phyloP scores from a whole-genome alignment of 53 echinoderm and acorn worm species.

The Paelopatides confundens region DNA sequence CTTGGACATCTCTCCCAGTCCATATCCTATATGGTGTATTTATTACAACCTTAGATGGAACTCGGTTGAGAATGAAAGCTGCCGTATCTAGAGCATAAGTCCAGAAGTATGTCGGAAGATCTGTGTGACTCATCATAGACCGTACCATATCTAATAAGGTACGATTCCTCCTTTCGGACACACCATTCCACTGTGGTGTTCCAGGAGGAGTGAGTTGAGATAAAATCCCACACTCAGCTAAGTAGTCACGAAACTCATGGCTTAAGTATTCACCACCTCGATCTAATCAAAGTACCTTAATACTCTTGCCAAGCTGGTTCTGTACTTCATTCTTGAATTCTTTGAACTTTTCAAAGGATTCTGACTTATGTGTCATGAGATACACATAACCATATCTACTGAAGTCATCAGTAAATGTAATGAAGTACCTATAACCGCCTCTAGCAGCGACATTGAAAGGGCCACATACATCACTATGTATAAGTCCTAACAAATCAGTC shows the following conservation, averaged over 20 bases:
- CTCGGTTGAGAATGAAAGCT: neutral
- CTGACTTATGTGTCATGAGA: too few species aligned
- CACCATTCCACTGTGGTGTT: neutral
- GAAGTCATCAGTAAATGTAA: too few species aligned
- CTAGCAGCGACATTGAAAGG: too few species aligned
- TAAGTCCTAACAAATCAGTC: too few species aligned
- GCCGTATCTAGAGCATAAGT: neutral
- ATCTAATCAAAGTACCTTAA: too few species aligned
- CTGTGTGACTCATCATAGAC: neutral
- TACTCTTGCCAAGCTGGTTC: too few species aligned
- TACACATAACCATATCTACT: too few species aligned
- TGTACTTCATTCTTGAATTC: too few species aligned
- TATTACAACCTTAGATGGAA: slow-evolving; percentile 7
- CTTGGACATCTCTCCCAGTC: neutral
- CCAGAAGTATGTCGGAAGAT: neutral
- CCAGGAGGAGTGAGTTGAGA: neutral
- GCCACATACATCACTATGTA: too few species aligned
- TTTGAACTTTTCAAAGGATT: too few species aligned
- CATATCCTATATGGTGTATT: neutral
- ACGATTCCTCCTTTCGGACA: neutral
- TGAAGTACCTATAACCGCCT: too few species aligned
- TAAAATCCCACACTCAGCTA: neutral
- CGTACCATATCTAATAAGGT: neutral
- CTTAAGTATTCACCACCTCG: neutral
- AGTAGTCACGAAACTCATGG: neutral